Evolutionary conservation across 2,888 invertebrate species (phyloP), one percentile per base, ranked within the genome.

Genomic region (Arrhopalites spinosus): DNA sequence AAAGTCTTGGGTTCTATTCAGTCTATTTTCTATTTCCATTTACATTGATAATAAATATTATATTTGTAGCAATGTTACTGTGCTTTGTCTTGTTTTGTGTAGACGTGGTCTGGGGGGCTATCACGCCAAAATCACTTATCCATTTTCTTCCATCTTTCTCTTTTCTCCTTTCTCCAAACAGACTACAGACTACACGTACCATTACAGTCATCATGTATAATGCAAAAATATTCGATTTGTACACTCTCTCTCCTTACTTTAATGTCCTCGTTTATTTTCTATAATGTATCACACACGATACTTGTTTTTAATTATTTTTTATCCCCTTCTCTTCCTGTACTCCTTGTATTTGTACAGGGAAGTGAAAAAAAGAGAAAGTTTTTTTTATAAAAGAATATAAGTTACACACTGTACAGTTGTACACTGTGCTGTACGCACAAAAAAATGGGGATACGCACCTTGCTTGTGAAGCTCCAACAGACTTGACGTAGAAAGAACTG

Each of bases 381-480:
- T n/a, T n/a, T n/a, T n/a, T n/a, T n/a, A n/a, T n/a, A n/a, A n/a
- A n/a, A n/a, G n/a, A n/a, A n/a, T n/a, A n/a, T n/a, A n/a, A n/a
- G n/a, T n/a, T n/a, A n/a, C n/a, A n/a, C n/a, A n/a, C n/a, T n/a
- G n/a, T 13, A 20, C 13, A 61, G 23, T 15, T n/a, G 3, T 15
- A 50, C n/a, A n/a, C 50, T 3, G 11, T 50, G 2, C 2, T 5
- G 50, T 50, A 50, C 2, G 17, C 7, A 17, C 17, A 50, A 50
- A 50, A n/a, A n/a, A 67, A 68, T 15, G 5, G 13, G 15, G 63
- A 23, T 25, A 71, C 87, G 86, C 86, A 94, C 95, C 95, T 91
- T 86, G 91, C 93, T 85, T 92, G 91, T 84, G 92, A 91, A 67
- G 95, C 93, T 81, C 94, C 95, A 78, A 94, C 94, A 85, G 92